phyloP scores from a whole-genome alignment of 2,888 invertebrate genomes.

The Resseliella maxima region DNA sequence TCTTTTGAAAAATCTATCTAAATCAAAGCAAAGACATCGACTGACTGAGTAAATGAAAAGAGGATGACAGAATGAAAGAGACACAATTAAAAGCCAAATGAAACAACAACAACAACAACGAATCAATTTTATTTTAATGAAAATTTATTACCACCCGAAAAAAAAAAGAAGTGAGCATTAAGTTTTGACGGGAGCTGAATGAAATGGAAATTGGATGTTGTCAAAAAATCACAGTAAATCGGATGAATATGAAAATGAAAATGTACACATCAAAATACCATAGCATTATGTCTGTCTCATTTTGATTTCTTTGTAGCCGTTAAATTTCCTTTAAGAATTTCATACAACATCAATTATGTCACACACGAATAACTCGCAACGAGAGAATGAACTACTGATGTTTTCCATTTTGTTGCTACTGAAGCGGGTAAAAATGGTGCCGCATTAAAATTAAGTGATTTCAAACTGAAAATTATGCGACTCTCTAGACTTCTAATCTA shows the following conservation, averaged over 20 bases:
- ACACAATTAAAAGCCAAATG: background rate
- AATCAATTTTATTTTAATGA: slow-evolving; percentile 43
- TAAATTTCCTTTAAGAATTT: slow-evolving; percentile 4
- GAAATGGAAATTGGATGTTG: slow-evolving; percentile 4
- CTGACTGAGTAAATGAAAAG: too few relatives aligned
- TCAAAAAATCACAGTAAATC: background rate
- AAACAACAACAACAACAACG: background rate
- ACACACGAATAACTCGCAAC: background rate
- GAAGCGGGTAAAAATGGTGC: background rate
- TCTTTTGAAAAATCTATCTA: too few relatives aligned
- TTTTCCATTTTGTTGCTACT: background rate
- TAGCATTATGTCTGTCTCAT: background rate
- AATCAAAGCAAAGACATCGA: background rate
- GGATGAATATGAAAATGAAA: slow-evolving; percentile 35
- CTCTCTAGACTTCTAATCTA: background rate
- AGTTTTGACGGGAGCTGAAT: slow-evolving; percentile 41
- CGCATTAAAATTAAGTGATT: slow-evolving; percentile 39
- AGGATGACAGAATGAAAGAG: background rate
- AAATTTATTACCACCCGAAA: slow-evolving; percentile 54
- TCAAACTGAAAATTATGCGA: background rate
- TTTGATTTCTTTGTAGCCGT: slow-evolving; percentile 16
- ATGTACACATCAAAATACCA: slow-evolving; percentile 3
- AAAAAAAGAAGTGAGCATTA: slow-evolving; percentile 41
- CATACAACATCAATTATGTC: slow-evolving; percentile 49
- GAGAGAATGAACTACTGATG: background rate